These are phyloP conservation scores for Oryzias javanicus DNA, from an alignment of 2,113 vertebrate genomes.

Conservation along the genomic window DNA sequence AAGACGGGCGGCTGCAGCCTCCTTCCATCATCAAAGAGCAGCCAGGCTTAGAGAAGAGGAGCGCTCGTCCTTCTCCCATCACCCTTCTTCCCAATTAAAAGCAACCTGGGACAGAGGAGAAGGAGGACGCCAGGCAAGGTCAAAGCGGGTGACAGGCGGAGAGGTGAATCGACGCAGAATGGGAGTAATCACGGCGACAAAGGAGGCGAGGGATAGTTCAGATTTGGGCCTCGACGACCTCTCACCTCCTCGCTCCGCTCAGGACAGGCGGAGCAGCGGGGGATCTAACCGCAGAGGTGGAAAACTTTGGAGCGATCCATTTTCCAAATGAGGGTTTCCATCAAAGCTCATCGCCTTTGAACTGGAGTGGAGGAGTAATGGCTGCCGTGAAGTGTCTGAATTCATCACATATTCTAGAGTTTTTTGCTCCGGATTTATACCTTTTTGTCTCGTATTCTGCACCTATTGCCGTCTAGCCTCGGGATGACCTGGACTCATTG, in stretches of 20 bases:
- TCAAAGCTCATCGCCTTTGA: background rate
- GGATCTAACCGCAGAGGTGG: conserved; percentile 4
- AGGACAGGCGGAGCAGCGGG: background rate
- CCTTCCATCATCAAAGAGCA: conserved; percentile 70
- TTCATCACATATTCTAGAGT: too few species aligned
- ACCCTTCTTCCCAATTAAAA: conserved; percentile 60
- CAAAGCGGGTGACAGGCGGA: conserved; percentile 18
- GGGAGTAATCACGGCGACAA: conserved; percentile 2
- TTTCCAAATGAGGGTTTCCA: conserved; percentile 10
- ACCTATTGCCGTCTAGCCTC: background rate
- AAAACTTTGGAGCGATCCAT: conserved; percentile 22
- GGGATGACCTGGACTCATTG: background rate
- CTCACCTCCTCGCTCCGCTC: conserved; percentile 19
- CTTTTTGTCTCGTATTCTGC: background rate
- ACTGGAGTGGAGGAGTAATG: conserved; percentile 4
- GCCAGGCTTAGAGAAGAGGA: conserved; percentile 68
- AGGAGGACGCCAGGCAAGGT: conserved; percentile 44
- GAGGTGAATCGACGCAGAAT: conserved; percentile 12
- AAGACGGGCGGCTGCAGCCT: conserved; percentile 47
- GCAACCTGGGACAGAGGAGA: conserved; percentile 52
- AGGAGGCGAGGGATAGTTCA: background rate
- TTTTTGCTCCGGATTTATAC: background rate
- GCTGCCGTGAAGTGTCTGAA: conserved; percentile 1
- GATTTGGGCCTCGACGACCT: conserved; percentile 22
- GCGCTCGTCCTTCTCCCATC: conserved; percentile 55